A percentile compares a stretch with the other conserved stretches of the same genome.
These are phyloP conservation scores for Drosophila acutilabella DNA, from an alignment of 2,888 invertebrate species.

Conservation along the genomic window DNA sequence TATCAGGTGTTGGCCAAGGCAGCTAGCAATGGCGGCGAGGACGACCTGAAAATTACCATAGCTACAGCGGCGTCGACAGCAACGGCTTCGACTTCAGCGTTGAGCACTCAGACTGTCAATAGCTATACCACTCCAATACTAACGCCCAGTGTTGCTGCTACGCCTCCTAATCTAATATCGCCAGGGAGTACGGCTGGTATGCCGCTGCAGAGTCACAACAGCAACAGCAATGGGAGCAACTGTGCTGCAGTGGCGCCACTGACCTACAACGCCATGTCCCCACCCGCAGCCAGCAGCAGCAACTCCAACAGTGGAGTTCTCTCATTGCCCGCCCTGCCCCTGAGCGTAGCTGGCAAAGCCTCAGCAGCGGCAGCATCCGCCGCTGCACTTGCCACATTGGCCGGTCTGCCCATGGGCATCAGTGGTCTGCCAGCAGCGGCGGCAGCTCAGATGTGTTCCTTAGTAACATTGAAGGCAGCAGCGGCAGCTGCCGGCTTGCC, in stretches of 20 bases:
- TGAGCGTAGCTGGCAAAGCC: conserved; percentile 51
- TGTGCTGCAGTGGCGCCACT: conserved; percentile 67
- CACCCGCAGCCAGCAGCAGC: conserved; percentile 41
- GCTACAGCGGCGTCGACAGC: conserved; percentile 48
- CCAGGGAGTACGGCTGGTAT: conserved; percentile 49
- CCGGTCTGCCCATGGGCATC: conserved; percentile 62
- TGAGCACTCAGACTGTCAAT: conserved; percentile 62
- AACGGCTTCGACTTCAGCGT: conserved; percentile 38
- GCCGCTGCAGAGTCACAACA: conserved; percentile 48
- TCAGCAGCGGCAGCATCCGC: conserved; percentile 30
- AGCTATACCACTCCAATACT: conserved; percentile 58
- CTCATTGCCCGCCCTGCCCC: conserved; percentile 68
- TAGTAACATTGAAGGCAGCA: conserved; percentile 72
- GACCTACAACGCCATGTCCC: conserved; percentile 54
- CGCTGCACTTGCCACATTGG: conserved; percentile 52
- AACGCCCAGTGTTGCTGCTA: conserved; percentile 57
- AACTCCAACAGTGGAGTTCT: conserved; percentile 51
- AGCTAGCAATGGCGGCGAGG: conserved; percentile 72
- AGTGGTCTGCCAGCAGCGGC: conserved; percentile 55
- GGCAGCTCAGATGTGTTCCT: conserved; percentile 74
- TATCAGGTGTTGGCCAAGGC: conserved; percentile 83
- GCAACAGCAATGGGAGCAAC: conserved; percentile 65
- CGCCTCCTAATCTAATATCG: conserved; percentile 64
- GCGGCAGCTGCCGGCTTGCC: conserved; percentile 67
- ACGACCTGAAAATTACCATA: conserved; percentile 73